Base-by-base conservation (phyloP, 35 echinoderm and acorn worm species). In the Apostichopus californicus region DNA sequence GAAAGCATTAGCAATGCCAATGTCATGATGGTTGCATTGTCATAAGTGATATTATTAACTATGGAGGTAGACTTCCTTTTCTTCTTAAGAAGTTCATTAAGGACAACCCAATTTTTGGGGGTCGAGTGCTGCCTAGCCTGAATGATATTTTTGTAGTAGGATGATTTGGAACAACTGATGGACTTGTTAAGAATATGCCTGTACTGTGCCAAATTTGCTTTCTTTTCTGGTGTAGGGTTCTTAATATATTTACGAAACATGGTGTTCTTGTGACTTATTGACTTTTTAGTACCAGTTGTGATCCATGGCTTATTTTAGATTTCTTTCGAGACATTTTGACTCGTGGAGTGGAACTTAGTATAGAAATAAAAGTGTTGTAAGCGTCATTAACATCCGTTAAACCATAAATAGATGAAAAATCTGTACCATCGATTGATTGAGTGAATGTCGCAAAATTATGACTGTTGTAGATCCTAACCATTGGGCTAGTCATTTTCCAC, bases 151-250 rank as follows among this genome's bases (percentile, higher is more conserved):
- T 82, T 82, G 79, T 82, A 82, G 46, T 28, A 82, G 54, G 79
- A 82, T 5, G 9, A 82, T 82, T 82, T 55, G 79, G 79, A 82
- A 82, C 54, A 82, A 23, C 79, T 82, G 79, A 82, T 54, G 79
- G 79, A 54, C 14, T 82, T 82, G 13, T 82, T 82, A 11, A 82
- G 54, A 46, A 82, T 82, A 15, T 46, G 15, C 54, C 26, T 81
- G 79, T 81, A 81, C 79, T 81, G 22, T 55, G 79, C 79, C 34
- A 46, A 46, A 46, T 46, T 46, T 46, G 34, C 34, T 46, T 46
- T 46, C 34, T 46, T 46, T 46, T 46, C 34, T 46, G 34, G 34
- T 46, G 34, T 46, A 46, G 34, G 34, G 34, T 2, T 46, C 34
- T 80, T 52, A 28, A 7, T 34, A 80, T 80, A 34, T 7, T 20